phyloP scores from a whole-genome alignment of 2,888 invertebrate species.

The Dorcus parallelipipedus region DNA sequence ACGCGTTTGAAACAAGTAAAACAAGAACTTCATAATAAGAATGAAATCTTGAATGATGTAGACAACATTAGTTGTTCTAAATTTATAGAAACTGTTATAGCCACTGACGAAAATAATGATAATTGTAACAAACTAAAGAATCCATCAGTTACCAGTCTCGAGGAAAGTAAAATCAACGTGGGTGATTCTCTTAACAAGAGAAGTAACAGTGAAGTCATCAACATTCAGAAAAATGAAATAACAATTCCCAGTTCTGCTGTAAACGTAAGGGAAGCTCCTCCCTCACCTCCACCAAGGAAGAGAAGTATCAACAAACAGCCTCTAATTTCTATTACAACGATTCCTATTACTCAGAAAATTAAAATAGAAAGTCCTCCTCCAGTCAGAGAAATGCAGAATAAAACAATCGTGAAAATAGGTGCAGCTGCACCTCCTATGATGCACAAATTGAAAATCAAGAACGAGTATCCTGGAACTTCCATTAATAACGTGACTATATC shows the following conservation, averaged over 20 bases:
- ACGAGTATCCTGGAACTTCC: conserved; percentile 43
- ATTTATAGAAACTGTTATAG: too few species aligned
- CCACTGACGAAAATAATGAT: not conserved
- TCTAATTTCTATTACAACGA: conserved; percentile 11
- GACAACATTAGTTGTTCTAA: too few species aligned
- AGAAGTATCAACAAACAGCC: conserved; percentile 43
- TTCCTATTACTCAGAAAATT: not conserved
- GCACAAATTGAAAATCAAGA: conserved; percentile 56
- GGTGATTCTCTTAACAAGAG: not conserved
- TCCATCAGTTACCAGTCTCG: too few species aligned
- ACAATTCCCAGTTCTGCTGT: too few species aligned
- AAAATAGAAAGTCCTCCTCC: conserved; percentile 4
- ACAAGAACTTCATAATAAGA: too few species aligned
- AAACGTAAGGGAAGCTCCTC: conserved; percentile 28
- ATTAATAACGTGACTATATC: conserved; percentile 35
- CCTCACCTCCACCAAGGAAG: conserved; percentile 46
- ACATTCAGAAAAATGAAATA: too few species aligned
- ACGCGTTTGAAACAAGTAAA: too few species aligned
- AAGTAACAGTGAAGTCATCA: not conserved
- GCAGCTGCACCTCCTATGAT: conserved; percentile 44
- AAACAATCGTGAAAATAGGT: conserved; percentile 34
- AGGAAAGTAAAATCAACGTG: not conserved
- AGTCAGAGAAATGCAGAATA: conserved; percentile 7
- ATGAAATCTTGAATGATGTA: too few species aligned
- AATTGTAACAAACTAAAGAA: not conserved